Evolutionary conservation across 2,888 invertebrate genomes (phyloP).

Genomic region (Laothoe populi): DNA sequence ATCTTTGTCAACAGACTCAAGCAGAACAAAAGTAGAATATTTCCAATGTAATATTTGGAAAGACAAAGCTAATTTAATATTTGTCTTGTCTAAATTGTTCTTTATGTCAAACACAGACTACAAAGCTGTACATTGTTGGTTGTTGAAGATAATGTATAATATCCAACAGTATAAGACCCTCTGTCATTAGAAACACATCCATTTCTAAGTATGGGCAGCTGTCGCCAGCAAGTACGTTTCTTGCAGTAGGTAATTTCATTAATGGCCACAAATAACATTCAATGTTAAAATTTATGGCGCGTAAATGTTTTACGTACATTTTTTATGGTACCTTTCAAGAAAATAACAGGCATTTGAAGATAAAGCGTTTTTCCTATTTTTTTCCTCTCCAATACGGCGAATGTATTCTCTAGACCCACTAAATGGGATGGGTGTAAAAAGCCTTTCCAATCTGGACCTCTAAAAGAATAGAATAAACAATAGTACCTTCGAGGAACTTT

Average conservation of each 20-base stretch:
- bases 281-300: conserved; percentile 73
- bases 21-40: too few relatives aligned
- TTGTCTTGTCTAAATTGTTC: too few relatives aligned
- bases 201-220: conserved; percentile 22
- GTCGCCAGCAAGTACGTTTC: conserved; percentile 34
- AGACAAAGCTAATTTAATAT: too few relatives aligned
- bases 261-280: conserved; percentile 69
- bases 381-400: conserved; percentile 62
- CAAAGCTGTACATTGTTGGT: too few relatives aligned
- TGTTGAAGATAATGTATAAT: not conserved
- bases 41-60: too few relatives aligned
- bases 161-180: not conserved
- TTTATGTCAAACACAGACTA: not conserved
- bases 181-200: conserved; percentile 13
- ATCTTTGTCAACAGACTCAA: too few relatives aligned
- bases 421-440: conserved; percentile 75
- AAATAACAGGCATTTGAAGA: conserved; percentile 76
- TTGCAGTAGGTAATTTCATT: conserved; percentile 58
- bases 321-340: conserved; percentile 76
- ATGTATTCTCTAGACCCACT: conserved; percentile 68
- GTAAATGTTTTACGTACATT: conserved; percentile 73
- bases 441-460: conserved; percentile 80
- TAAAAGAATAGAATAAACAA: conserved; percentile 78
- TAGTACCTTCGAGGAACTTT: conserved; percentile 70
- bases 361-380: conserved; percentile 67